Percentiles rank a stretch among this genome's conserved stretches.
Evolutionary conservation across 2,113 vertebrate species (phyloP).

Genomic region (Eurypyga helias): DNA sequence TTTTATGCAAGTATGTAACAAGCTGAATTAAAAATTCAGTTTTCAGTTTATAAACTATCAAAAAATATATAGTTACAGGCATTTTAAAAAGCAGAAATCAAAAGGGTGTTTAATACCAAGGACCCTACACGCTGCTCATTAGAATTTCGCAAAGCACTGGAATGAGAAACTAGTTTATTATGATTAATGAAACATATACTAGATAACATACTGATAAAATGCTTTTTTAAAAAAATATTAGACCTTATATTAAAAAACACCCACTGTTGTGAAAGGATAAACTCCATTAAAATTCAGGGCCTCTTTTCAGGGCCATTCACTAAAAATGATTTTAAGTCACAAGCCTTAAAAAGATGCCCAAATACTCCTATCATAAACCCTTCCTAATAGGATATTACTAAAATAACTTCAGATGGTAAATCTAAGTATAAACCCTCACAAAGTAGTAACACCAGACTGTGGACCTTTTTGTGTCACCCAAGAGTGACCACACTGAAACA

Average conservation of each 20-base stretch:
- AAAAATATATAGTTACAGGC: neutral
- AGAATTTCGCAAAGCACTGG: neutral
- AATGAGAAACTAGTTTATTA: neutral
- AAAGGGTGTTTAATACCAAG: neutral
- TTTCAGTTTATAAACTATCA: neutral
- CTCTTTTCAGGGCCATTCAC: neutral
- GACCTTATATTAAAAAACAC: neutral
- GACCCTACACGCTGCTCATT: neutral
- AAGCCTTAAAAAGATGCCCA: neutral
- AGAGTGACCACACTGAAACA: neutral
- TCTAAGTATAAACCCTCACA: neutral
- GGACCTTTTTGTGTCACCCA: neutral
- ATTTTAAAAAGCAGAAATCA: neutral
- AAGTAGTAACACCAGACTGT: neutral
- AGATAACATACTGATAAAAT: neutral
- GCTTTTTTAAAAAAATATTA: neutral
- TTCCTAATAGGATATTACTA: neutral
- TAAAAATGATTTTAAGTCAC: neutral
- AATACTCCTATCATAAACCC: neutral
- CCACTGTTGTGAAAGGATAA: neutral
- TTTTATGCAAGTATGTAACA: neutral
- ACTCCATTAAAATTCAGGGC: neutral
- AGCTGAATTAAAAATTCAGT: neutral
- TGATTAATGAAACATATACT: neutral
- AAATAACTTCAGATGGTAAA: neutral